Evolutionary conservation across 2,113 vertebrate genomes (phyloP).

Genomic region (Cacatua alba): DNA sequence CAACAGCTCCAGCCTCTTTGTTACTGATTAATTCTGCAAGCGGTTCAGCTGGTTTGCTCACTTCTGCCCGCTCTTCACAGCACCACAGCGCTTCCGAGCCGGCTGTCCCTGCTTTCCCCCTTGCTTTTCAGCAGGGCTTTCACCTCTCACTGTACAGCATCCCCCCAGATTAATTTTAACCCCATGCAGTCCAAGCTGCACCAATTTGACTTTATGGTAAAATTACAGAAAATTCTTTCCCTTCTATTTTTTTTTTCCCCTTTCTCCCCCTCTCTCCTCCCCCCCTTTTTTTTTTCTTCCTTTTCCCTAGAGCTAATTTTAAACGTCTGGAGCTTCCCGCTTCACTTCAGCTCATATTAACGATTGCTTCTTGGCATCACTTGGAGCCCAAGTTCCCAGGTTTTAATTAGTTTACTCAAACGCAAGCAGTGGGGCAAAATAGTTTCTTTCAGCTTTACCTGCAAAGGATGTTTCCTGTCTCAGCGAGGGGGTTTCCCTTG

Average conservation of each 20-base stretch:
- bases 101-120: not conserved
- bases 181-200: not conserved
- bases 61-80: slow-evolving; percentile 21
- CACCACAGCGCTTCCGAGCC: not conserved
- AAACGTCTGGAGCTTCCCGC: slow-evolving; percentile 29
- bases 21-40: slow-evolving; percentile 76
- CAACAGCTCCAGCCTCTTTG: slow-evolving; percentile 69
- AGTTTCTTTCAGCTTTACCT: slow-evolving; percentile 66
- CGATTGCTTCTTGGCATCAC: not conserved
- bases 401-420: slow-evolving; percentile 68
- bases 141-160: not conserved
- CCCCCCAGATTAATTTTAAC: slow-evolving; percentile 23
- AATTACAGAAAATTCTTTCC: not conserved
- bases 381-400: slow-evolving; percentile 24
- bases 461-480: slow-evolving; percentile 49
- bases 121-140: not conserved
- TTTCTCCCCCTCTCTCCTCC: not conserved
- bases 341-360: slow-evolving; percentile 24
- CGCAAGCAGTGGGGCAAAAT: not conserved
- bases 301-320: not conserved
- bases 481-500: not conserved
- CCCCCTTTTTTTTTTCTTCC: accelerated
- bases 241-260: not conserved
- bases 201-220: not conserved
- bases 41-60: slow-evolving; percentile 70